phyloP scores from a whole-genome alignment of 1,140 invertebrate genomes.

The Tribolium madens region DNA sequence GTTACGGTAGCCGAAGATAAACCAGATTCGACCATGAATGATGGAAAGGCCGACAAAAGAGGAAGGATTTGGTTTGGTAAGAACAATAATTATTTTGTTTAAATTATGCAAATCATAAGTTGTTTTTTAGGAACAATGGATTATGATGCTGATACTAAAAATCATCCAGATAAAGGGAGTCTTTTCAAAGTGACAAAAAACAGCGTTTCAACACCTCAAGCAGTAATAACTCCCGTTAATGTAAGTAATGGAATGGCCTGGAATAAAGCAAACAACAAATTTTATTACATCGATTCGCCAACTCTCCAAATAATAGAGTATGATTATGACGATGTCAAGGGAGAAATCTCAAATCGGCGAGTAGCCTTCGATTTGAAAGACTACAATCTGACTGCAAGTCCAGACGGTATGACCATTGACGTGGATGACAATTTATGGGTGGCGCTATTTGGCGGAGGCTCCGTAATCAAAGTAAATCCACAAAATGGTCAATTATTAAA shows the following conservation, averaged over 20 bases:
- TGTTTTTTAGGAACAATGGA: conserved; percentile 76
- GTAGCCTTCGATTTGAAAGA: conserved; percentile 66
- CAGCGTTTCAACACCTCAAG: conserved; percentile 59
- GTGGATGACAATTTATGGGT: conserved; percentile 74
- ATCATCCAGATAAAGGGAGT: conserved; percentile 68
- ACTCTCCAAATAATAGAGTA: conserved; percentile 76
- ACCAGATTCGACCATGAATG: conserved; percentile 79
- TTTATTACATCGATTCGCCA: conserved; percentile 82
- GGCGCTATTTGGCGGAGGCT: conserved; percentile 68
- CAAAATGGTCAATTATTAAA: conserved; percentile 68
- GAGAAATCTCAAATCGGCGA: conserved; percentile 63
- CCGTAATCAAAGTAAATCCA: conserved; percentile 70
- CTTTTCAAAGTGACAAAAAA: conserved; percentile 69
- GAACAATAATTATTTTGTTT: conserved; percentile 37
- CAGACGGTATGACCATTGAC: conserved; percentile 80
- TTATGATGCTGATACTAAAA: conserved; percentile 68
- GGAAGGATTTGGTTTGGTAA: conserved; percentile 83
- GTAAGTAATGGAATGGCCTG: conserved; percentile 88
- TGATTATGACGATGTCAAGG: conserved; percentile 78
- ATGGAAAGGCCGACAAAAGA: conserved; percentile 84
- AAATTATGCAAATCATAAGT: background rate
- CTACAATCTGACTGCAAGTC: conserved; percentile 64
- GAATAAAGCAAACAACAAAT: conserved; percentile 75
- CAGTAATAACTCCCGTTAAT: conserved; percentile 66
- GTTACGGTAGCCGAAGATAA: conserved; percentile 71